phyloP scores from a whole-genome alignment of 2,888 invertebrate species.

The Luffia ferchaultella region DNA sequence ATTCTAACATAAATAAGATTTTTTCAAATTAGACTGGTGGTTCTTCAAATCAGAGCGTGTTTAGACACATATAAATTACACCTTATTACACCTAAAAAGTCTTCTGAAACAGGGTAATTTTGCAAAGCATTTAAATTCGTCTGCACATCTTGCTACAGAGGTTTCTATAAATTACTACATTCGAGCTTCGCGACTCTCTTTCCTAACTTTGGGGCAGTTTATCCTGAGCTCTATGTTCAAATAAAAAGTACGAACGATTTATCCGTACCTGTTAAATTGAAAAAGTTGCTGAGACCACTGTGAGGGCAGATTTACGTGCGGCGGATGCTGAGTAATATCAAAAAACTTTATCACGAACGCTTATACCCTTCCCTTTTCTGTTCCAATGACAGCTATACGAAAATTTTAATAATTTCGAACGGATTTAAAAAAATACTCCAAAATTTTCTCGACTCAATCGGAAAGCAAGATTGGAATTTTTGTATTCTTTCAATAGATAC shows the following conservation, averaged over 20 bases:
- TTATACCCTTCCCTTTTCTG: constrained; percentile 20
- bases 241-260: constrained; percentile 65
- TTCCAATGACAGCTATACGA: constrained; percentile 22
- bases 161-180: background rate
- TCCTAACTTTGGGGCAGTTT: constrained; percentile 25
- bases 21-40: no score
- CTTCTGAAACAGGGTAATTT: no score
- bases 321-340: constrained; percentile 58
- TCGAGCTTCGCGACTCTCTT: background rate
- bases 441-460: no score
- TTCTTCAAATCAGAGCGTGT: no score
- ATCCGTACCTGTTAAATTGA: constrained; percentile 66
- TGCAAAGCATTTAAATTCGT: background rate
- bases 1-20: no score
- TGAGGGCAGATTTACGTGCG: constrained; percentile 61
- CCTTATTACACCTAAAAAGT: no score
- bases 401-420: constrained; percentile 47
- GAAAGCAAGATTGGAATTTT: no score
- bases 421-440: constrained; percentile 33
- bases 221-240: constrained; percentile 61
- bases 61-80: no score
- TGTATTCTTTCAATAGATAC: no score
- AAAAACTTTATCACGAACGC: constrained; percentile 56
- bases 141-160: background rate
- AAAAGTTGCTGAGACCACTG: constrained; percentile 60